Evolutionary conservation across 2,888 invertebrate species (phyloP).

Genomic region (Ormia ochracea): DNA sequence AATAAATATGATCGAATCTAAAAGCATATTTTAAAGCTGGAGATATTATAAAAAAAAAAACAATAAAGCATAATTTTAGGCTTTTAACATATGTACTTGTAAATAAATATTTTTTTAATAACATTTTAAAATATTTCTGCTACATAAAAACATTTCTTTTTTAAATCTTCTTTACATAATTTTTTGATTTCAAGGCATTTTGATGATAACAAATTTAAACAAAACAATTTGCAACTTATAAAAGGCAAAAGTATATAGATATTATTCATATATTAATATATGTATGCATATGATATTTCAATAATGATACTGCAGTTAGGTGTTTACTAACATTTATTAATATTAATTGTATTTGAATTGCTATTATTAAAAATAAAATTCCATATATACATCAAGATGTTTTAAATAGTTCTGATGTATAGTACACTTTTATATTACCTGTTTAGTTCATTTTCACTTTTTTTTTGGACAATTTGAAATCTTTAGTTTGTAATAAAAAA

Average conservation of each 20-base stretch:
- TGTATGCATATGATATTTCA: constrained; percentile 12
- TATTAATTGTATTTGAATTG: constrained; percentile 27
- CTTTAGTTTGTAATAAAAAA: constrained; percentile 53
- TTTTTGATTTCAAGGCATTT: constrained; percentile 56
- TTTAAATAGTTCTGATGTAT: constrained; percentile 31
- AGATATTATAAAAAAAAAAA: constrained; percentile 24
- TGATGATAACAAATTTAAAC: constrained; percentile 57
- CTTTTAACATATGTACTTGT: constrained; percentile 15
- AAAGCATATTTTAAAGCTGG: constrained; percentile 43
- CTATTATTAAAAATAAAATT: constrained; percentile 39
- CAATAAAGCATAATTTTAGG: constrained; percentile 51
- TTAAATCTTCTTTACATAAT: constrained; percentile 14
- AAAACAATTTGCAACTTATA: constrained; percentile 57
- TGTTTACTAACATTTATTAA: constrained; percentile 44
- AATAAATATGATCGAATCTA: not conserved
- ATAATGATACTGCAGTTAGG: not conserved
- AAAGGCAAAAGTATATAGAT: constrained; percentile 46
- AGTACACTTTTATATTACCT: constrained; percentile 55
- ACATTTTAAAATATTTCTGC: constrained; percentile 47
- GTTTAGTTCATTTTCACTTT: constrained; percentile 49
- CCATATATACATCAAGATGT: constrained; percentile 28
- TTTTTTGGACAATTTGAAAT: constrained; percentile 52
- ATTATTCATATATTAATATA: not conserved
- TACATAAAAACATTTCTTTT: constrained; percentile 44
- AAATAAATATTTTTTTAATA: constrained; percentile 21